These are phyloP conservation scores for Mesocentrotus franciscanus DNA, from an alignment of 53 echinoderm and acorn worm species.

Conservation along the genomic window DNA sequence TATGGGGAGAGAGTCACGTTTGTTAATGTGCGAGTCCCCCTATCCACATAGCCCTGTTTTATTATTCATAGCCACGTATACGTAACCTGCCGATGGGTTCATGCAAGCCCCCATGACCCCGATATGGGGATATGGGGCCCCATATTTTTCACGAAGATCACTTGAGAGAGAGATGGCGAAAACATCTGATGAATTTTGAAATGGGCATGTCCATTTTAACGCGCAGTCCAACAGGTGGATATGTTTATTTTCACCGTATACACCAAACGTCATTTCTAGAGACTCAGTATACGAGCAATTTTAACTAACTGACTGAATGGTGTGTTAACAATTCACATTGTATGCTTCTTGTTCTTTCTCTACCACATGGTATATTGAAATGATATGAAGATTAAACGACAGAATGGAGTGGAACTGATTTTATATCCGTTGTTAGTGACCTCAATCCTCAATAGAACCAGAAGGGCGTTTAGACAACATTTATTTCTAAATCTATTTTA, in stretches of 20 bases:
- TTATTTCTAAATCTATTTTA: too few species aligned
- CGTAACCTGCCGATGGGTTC: background rate
- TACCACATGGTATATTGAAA: too few species aligned
- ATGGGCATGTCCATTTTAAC: background rate
- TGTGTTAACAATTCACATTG: too few species aligned
- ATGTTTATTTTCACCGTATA: background rate
- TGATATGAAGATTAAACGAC: too few species aligned
- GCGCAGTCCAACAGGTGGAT: background rate
- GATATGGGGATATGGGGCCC: background rate
- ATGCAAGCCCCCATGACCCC: background rate
- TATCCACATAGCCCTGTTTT: background rate
- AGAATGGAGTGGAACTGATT: too few species aligned
- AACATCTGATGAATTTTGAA: conserved; percentile 30
- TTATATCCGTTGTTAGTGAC: too few species aligned
- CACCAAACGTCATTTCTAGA: too few species aligned
- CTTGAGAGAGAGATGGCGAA: background rate
- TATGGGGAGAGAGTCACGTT: conserved; percentile 12
- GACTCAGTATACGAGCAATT: too few species aligned
- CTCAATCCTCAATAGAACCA: too few species aligned
- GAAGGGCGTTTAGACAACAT: too few species aligned
- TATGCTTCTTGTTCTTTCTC: too few species aligned
- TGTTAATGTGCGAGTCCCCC: background rate
- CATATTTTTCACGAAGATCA: background rate
- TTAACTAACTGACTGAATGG: too few species aligned
- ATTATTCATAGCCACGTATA: conserved; percentile 13